Base-by-base conservation (phyloP, 1,140 invertebrate species). In the Saxidomus purpurata region DNA sequence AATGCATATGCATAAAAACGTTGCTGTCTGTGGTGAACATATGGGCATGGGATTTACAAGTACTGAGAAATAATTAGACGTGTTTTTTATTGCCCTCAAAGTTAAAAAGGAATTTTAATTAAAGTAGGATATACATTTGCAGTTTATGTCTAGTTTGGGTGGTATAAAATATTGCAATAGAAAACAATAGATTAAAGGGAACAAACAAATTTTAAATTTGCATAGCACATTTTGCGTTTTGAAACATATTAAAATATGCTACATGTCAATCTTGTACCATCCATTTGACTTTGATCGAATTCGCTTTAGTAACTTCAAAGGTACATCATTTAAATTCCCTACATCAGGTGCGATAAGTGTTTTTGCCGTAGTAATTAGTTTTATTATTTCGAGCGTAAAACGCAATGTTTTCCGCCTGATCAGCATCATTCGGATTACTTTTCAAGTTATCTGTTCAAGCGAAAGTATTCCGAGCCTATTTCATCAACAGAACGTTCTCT, bases 321-420 rank as follows among this genome's bases (percentile, higher is more conserved):
- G 36, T 38, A 22, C 67, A 71, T 38, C 67, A 36, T 71, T 36
- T 71, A 71, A 71, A 55, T 40, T 38, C 47, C 31, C 25, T 15
- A 79, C 76, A 52, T 52, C 76, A 79, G 76, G 76, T 79, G 47
- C 25, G n/a, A 79, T 79, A 79, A 52, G 76, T 52, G 47, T 52
- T 79, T 52, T 79, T 79, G 76, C 43, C 9, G 13, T 6, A 79
- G 76, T 79, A 79, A 79, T 79, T 79, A 79, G 76, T 79, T 79
- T 47, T 52, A 79, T 52, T 79, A 52, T 55, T 36, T 79, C 47
- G 47, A 55, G 76, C 76, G 76, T 49, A 79, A 79, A 79, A 79
- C 47, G 76, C 76, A 79, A 79, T 79, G 47, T 52, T 79, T 77
- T 79, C 76, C 76, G 47, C 76, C 31, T 79, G 76, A 79, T 79